These are phyloP conservation scores for Saiga tatarica DNA, from an alignment of 2,113 vertebrate genomes.

Conservation along the genomic window DNA sequence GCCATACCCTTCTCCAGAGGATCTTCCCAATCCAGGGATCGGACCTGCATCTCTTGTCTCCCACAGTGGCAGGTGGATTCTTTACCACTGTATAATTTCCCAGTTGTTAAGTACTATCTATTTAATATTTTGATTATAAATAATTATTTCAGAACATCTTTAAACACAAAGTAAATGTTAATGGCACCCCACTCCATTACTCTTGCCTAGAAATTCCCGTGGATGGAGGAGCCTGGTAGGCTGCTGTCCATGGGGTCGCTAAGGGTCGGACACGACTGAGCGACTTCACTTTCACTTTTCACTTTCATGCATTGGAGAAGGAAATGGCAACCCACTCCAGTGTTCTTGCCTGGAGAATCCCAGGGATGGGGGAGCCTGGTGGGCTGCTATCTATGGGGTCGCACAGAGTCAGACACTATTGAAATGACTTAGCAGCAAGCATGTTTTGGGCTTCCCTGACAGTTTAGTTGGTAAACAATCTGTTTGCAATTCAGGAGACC, in stretches of 20 bases:
- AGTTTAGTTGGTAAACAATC: not conserved
- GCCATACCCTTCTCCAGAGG: not conserved
- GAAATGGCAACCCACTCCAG: too few relatives aligned
- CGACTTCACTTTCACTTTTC: too few relatives aligned
- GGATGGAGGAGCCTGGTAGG: too few relatives aligned
- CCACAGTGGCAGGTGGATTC: not conserved
- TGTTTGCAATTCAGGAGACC: not conserved
- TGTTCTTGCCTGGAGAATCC: too few relatives aligned
- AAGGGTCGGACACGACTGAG: too few relatives aligned
- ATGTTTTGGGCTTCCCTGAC: not conserved
- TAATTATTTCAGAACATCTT: not conserved
- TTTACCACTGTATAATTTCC: not conserved
- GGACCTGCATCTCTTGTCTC: not conserved
- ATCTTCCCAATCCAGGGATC: not conserved
- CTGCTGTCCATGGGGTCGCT: too few relatives aligned
- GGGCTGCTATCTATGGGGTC: too few relatives aligned
- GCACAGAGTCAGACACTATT: too few relatives aligned
- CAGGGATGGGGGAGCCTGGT: too few relatives aligned
- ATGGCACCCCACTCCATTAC: too few relatives aligned
- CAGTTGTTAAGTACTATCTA: not conserved
- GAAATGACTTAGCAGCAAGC: not conserved
- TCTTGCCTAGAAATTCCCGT: too few relatives aligned
- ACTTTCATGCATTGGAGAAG: too few relatives aligned
- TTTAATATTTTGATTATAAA: not conserved
- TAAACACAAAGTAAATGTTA: not conserved